Base-by-base conservation (phyloP, 2,797 vertebrate genomes). In the Gymnothorax reevesii region DNA sequence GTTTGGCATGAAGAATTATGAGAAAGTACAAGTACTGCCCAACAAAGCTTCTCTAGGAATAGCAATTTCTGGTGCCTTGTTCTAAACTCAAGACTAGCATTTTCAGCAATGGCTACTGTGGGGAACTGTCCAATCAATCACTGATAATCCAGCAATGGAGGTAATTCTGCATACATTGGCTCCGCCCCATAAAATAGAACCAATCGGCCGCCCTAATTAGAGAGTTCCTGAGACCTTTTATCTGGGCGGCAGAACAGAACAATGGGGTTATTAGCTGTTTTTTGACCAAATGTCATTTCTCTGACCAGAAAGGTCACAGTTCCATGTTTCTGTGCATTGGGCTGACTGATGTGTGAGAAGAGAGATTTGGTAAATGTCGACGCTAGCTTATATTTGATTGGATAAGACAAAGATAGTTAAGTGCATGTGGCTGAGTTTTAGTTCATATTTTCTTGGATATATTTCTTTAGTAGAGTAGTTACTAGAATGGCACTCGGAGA, bases 71-170 rank as follows among this genome's bases (percentile, higher is more conserved):
- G 33, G 33, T 42, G 33, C 33, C 33, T 42, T 42, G 33, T 42
- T 10, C 49, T 20, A 42, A 79, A 27, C 22, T 52, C 27, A 8
- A 0, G 57, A 7, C 33, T 55, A 75, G 79, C 49, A 66, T 25
- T 86, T 54, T 33, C 85, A 22, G 73, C 71, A 42, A 55, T 86
- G 52, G 77, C 42, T 20, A 55, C 27, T 17, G 59, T 20, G 79
- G n/a, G 9, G 12, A 7, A 52, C 49, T 7, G 49, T 52, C 10
- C 52, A 55, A 2, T 2, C 52, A 55, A 2, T 2, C 9, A 17
- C 79, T 73, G 49, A 69, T 86, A 73, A 75, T 64, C 55, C 33
- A 42, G 33, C 33, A 42, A 42, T 42, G 33, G 33, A 42, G 33
- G 33, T 42, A 42, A 42, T 42, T 42, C 1, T 42, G 33, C 33